Evolutionary conservation across 2,797 vertebrate species (phyloP), one percentile per base, ranked within the genome.

Genomic region (Rhinella marina): DNA sequence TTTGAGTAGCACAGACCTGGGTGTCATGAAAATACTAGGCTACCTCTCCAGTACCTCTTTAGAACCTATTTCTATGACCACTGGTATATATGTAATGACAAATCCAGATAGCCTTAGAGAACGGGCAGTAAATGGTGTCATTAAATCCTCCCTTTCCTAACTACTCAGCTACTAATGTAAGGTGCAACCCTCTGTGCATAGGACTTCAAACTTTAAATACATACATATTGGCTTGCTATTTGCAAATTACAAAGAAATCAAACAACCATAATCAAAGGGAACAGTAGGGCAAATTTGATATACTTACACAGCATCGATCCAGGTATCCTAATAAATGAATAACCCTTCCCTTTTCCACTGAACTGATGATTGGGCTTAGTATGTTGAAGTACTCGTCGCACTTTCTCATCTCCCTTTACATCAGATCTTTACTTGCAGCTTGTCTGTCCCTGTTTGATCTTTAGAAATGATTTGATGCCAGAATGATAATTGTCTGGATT

Each of bases 391-490:
- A 82, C 72, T 68, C 27, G 54, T 84, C 75, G 82, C 25, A 85
- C 86, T 86, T 85, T 86, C 83, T 66, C 25, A 75, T 85, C 82
- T 80, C 61, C 66, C 9, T 81, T 72, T 85, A 81, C 41, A 81
- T 85, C 66, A 81, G 87, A 86, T 82, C 48, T 88, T 56, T 73
- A 17, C 78, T 85, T 88, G 64, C 82, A 85, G 64, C 81, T 73
- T 85, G 50, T 27, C 82, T 88, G 77, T 88, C 87, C 82, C 76
- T 85, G 75, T 88, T 88, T 88, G 83, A 88, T 88, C 87, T 88
- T 68, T 48, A 64, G 52, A 41, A 88, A 88, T 56, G 66, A 85
- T 88, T 82, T 81, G 78, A 82, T 82, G 84, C 70, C 56, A 68
- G 23, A 77, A 81, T 85, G 77, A 88, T 88, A 88, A 88, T 88